These are phyloP conservation scores for Oligia strigilis DNA, from an alignment of 2,888 invertebrate species.

Conservation along the genomic window DNA sequence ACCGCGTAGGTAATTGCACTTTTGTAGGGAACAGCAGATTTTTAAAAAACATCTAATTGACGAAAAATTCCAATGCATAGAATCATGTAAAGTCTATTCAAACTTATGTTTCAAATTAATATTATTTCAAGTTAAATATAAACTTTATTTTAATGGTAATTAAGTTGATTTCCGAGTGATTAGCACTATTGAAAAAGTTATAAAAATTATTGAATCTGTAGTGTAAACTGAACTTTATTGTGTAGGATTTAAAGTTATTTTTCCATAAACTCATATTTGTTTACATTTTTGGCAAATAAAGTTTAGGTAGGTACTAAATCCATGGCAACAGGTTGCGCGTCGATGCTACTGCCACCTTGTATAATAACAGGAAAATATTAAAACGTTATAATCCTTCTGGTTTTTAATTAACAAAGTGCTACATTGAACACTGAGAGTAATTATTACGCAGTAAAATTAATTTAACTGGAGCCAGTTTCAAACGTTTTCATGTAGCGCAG, in stretches of 20 bases:
- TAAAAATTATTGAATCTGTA: too few species aligned
- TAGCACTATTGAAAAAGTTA: too few species aligned
- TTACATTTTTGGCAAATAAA: too few species aligned
- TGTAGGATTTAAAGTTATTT: too few species aligned
- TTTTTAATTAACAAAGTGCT: background rate
- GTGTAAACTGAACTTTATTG: too few species aligned
- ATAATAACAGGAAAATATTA: background rate
- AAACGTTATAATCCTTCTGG: background rate
- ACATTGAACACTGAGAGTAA: constrained; percentile 14
- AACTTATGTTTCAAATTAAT: too few species aligned
- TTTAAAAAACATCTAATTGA: too few species aligned
- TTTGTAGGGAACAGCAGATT: background rate
- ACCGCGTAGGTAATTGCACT: background rate
- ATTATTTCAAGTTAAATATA: too few species aligned
- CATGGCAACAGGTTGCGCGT: background rate
- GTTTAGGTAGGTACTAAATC: background rate
- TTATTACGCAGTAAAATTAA: constrained; percentile 28
- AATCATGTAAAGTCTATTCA: background rate
- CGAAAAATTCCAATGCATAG: background rate
- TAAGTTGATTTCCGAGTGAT: too few species aligned
- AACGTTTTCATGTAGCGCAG: constrained; percentile 26
- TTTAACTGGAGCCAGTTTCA: constrained; percentile 13
- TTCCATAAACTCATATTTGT: too few species aligned
- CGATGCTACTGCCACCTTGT: too few species aligned
- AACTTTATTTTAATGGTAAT: too few species aligned